These are phyloP conservation scores for Lycocerus yunnanus DNA, from an alignment of 2,888 invertebrate genomes.

Conservation along the genomic window DNA sequence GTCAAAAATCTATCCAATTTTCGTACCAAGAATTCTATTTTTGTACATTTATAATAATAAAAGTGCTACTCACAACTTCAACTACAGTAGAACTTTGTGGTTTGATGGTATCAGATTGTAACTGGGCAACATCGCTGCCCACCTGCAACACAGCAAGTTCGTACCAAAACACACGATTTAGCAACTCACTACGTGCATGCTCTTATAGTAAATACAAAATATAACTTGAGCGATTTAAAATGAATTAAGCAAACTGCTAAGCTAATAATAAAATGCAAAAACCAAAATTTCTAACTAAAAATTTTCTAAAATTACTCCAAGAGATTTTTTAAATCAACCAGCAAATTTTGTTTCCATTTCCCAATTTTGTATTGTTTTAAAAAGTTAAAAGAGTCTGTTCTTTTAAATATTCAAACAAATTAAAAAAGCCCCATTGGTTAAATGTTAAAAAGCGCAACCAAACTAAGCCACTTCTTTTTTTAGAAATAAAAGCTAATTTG, in stretches of 20 bases:
- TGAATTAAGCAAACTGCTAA: not conserved
- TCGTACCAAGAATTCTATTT: not conserved
- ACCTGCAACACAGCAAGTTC: slow-evolving; percentile 44
- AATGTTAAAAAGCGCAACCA: not conserved
- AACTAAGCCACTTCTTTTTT: not conserved
- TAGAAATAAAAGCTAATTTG: not conserved
- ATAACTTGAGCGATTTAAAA: not conserved
- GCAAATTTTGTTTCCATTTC: not conserved
- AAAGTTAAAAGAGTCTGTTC: not conserved
- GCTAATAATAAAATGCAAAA: not conserved
- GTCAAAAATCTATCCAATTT: not conserved
- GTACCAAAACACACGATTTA: slow-evolving; percentile 37
- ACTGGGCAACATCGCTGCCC: slow-evolving; percentile 41
- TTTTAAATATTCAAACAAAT: not conserved
- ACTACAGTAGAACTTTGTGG: slow-evolving; percentile 40
- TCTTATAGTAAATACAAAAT: not conserved
- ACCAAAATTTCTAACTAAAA: not conserved
- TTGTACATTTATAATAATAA: slow-evolving; percentile 11
- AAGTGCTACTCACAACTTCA: slow-evolving; percentile 44
- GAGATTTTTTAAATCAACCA: slow-evolving; percentile 2
- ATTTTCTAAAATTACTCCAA: slow-evolving; percentile 24
- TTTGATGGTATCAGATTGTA: slow-evolving; percentile 40
- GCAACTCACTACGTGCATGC: slow-evolving; percentile 24
- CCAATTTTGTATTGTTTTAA: not conserved
- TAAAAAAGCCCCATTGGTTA: not conserved